These are phyloP conservation scores for Ariolimax columbianus DNA, from an alignment of 2,888 invertebrate genomes.

Conservation along the genomic window DNA sequence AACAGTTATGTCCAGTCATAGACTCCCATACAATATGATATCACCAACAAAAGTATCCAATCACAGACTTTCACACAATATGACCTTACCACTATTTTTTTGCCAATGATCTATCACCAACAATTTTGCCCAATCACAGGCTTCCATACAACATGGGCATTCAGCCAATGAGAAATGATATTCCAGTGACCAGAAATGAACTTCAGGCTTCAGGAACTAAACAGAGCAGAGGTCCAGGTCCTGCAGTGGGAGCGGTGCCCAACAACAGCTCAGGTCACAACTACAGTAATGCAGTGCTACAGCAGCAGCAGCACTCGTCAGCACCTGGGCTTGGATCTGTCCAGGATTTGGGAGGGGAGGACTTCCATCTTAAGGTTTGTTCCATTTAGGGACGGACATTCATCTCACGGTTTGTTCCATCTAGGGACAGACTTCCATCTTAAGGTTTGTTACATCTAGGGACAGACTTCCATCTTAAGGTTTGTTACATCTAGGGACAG, in stretches of 20 bases:
- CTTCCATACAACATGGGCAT: slow-evolving; percentile 40
- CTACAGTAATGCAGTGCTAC: slow-evolving; percentile 21
- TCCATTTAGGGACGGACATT: background rate
- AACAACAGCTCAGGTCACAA: background rate
- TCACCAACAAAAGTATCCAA: too few species aligned
- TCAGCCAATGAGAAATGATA: slow-evolving; percentile 38
- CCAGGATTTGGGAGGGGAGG: background rate
- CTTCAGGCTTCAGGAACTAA: background rate
- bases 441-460: too few species aligned
- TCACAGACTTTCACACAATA: too few species aligned
- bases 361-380: slow-evolving; percentile 12
- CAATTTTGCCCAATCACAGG: background rate
- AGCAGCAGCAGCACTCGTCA: slow-evolving; percentile 22
- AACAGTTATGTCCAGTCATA: too few species aligned
- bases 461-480: too few species aligned
- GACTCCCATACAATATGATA: too few species aligned
- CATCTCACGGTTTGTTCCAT: too few species aligned
- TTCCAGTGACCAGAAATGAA: slow-evolving; percentile 35
- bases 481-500: too few species aligned
- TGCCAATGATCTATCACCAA: background rate
- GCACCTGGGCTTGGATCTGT: background rate
- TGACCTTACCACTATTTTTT: too few species aligned
- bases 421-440: too few species aligned
- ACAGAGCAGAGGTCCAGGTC: background rate
- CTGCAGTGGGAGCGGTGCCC: background rate